Evolutionary conservation across 2,797 vertebrate genomes (phyloP), one percentile per base, ranked within the genome.

Genomic region (Catamblyrhynchus diadema): DNA sequence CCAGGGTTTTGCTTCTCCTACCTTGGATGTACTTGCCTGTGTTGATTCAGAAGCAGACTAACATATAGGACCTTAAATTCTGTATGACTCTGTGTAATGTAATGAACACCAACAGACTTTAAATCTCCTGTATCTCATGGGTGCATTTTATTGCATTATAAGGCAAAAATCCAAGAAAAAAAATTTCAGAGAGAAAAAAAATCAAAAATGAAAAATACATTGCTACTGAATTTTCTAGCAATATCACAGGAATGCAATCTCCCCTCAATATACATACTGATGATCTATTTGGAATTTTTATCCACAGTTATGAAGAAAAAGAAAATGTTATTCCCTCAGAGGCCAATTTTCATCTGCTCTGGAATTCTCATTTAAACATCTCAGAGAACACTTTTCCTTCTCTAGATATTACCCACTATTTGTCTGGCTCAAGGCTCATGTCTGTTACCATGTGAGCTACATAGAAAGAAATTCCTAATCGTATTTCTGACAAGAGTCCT

Each of bases 251-350:
- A 97, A 96, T 96, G 80, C 56, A 93, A 95, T 97, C 96, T 93
- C 90, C 61, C 62, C 64, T 95, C 83, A 92, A 85, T 79, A 95
- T 92, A 94, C 82, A 96, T 88, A 69, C 92, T 86, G 62, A 94
- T 95, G 88, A 93, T 92, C 85, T 96, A 95, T 93, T 95, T 97
- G 96, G 93, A 97, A 97, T 94, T 97, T 97, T 96, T 97, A 95
- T 94, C 71, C 83, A 0, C 71, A 83, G 74, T 89, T 95, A 95
- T 59, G 89, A 88, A 82, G 94, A 95, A 96, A 91, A 77, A 93
- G 64, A 81, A 95, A 97, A 95, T 86, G 70, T 75, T 86, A 96
- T 94, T 97, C 96, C 96, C 90, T 96, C 47, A 4, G 97, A 91
- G 80, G 50, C 60, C 82, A 88, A 93, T 96, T 97, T 97, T 95